Evolutionary conservation across 2,888 invertebrate genomes (phyloP).

Genomic region (Protula sp.): DNA sequence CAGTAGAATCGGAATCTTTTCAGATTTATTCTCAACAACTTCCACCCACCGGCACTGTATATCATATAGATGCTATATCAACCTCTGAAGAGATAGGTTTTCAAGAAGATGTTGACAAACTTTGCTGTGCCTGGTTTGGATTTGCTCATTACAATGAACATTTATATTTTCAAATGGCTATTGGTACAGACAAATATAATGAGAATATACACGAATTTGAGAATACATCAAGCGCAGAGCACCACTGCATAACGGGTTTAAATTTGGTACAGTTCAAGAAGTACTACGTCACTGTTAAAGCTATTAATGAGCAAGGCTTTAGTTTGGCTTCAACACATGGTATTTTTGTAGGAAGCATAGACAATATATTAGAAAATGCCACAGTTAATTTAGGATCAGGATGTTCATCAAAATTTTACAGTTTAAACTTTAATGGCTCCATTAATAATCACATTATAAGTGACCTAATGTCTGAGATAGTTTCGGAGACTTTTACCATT

Average conservation of each 20-base stretch:
- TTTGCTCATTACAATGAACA: not conserved
- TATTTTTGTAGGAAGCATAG: not conserved
- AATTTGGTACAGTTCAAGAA: not conserved
- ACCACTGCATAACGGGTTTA: not conserved
- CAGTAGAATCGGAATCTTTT: not conserved
- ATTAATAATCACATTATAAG: no score
- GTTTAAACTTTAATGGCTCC: no score
- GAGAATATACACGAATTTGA: not conserved
- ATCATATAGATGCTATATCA: not conserved
- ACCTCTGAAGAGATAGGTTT: not conserved
- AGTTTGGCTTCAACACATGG: not conserved
- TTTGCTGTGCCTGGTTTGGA: not conserved
- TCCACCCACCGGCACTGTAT: not conserved
- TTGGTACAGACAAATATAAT: not conserved
- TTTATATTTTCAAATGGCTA: not conserved
- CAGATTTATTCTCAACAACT: not conserved
- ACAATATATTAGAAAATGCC: not conserved
- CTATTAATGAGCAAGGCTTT: not conserved
- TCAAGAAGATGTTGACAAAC: not conserved
- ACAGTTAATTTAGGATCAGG: not conserved
- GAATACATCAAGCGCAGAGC: not conserved
- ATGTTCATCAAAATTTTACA: not conserved
- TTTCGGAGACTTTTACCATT: no score
- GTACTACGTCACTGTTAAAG: not conserved
- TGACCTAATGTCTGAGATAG: no score